Evolutionary conservation across 2,113 vertebrate genomes (phyloP).

Genomic region (Lonchura striata): DNA sequence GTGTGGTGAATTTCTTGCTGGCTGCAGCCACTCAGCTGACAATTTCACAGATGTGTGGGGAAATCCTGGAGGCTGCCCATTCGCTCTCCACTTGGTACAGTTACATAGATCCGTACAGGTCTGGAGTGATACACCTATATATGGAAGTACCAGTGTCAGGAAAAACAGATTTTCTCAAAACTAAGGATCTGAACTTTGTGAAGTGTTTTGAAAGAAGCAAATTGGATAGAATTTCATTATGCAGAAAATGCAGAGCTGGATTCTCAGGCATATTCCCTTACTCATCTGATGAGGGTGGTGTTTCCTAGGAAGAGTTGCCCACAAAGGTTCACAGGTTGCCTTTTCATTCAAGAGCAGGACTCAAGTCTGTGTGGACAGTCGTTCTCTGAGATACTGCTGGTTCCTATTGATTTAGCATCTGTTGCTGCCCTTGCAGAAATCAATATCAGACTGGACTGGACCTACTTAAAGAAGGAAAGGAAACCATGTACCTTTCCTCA

Average conservation of each 20-base stretch:
- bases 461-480: not conserved
- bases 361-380: not conserved
- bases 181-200: not conserved
- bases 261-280: not conserved
- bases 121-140: not conserved
- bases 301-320: not conserved
- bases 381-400: not conserved
- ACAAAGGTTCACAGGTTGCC: not conserved
- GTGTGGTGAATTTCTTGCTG: not conserved
- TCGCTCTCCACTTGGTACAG: not conserved
- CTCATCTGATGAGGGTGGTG: not conserved
- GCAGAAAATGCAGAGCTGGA: not conserved
- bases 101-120: accelerated
- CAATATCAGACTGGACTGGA: not conserved
- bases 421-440: not conserved
- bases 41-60: not conserved
- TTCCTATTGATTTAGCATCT: not conserved
- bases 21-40: not conserved
- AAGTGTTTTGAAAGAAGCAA: not conserved
- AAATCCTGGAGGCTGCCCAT: not conserved
- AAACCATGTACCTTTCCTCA: not conserved
- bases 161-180: not conserved
- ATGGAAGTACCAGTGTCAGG: not conserved
- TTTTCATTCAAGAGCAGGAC: not conserved
- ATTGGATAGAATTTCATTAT: not conserved